A percentile compares a stretch with the other conserved stretches of the same genome.
Evolutionary conservation across 1,140 invertebrate genomes (phyloP).

Genomic region (Neuroterus valhalla): DNA sequence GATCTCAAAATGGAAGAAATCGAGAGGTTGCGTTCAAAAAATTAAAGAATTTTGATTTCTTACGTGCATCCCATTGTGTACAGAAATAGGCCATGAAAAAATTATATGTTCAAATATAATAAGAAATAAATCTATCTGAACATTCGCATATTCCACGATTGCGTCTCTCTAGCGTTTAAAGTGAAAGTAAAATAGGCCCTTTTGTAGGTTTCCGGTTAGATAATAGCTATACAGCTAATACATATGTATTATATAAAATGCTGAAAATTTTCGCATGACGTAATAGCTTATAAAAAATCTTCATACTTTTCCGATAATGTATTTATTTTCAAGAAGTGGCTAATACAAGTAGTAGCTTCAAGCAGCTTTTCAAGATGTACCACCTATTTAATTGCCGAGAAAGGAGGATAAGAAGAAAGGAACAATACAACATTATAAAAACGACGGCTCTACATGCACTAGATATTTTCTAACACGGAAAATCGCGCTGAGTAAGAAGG

Average conservation of each 20-base stretch:
- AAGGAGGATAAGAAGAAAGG: conserved; percentile 17
- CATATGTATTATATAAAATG: too few relatives aligned
- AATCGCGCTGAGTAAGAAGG: background rate
- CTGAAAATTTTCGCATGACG: too few relatives aligned
- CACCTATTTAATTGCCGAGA: conserved; percentile 20
- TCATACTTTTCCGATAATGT: too few relatives aligned
- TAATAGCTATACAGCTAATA: too few relatives aligned
- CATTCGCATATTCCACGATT: background rate
- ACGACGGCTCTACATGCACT: conserved; percentile 7
- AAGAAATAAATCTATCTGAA: background rate
- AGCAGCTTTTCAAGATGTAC: background rate
- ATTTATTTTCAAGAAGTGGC: background rate
- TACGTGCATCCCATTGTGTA: too few relatives aligned
- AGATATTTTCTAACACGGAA: conserved; percentile 22
- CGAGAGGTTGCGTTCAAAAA: too few relatives aligned
- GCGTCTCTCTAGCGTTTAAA: background rate
- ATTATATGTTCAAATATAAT: background rate
- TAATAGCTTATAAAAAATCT: too few relatives aligned
- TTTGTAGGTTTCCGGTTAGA: background rate
- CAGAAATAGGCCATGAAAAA: background rate
- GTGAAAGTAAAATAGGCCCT: conserved; percentile 16
- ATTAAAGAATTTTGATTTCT: too few relatives aligned
- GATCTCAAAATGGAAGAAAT: too few relatives aligned
- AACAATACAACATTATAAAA: conserved; percentile 19
- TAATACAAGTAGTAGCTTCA: background rate